Evolutionary conservation across 2,797 vertebrate genomes (phyloP), one percentile per base, ranked within the genome.

Genomic region (Chromis chromis): DNA sequence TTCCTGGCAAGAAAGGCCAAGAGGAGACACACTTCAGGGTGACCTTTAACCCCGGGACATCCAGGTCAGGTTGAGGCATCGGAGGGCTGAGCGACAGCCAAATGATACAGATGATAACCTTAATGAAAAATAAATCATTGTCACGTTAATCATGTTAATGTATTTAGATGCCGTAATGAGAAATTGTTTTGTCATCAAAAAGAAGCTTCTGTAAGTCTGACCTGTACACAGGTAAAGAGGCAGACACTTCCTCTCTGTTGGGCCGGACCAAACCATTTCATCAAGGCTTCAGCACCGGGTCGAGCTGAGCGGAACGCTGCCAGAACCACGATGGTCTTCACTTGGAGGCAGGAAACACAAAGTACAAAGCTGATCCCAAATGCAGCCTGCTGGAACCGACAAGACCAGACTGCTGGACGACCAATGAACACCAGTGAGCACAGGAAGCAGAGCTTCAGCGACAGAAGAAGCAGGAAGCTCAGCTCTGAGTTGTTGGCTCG

Each of bases 401-500:
- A 93, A 9, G 91, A 68, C 89, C 90, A 89, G 49, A 61, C 75
- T 33, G 63, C 54, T 4, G 93, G 93, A 25, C 70, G 88, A 9
- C 92, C 93, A 19, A 93, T 93, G 69, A 94, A 94, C 49, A 92
- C 79, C 70, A 94, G 84, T 0, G 92, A 91, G 80, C 93, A 94
- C 65, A 94, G 79, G 78, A 94, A 94, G 79, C 93, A 94, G 59
- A 93, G 89, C 71, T 93, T 92, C 46, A 94, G 85, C 0, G 93
- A 93, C 72, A 92, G 11, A 19, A 94, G 91, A 11, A 93, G 87
- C 70, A 93, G 79, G 78, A 93, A 94, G 80, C 93, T 94, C 70
- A 95, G 76, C 46, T 94, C 94, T 4, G 92, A 94, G 66, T 94
- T 94, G 83, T 95, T 94, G 59, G 93, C 93, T 46, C 92, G 83